Evolutionary conservation across 1,140 invertebrate species (phyloP).

Genomic region (Brevipalpus yothersi): DNA sequence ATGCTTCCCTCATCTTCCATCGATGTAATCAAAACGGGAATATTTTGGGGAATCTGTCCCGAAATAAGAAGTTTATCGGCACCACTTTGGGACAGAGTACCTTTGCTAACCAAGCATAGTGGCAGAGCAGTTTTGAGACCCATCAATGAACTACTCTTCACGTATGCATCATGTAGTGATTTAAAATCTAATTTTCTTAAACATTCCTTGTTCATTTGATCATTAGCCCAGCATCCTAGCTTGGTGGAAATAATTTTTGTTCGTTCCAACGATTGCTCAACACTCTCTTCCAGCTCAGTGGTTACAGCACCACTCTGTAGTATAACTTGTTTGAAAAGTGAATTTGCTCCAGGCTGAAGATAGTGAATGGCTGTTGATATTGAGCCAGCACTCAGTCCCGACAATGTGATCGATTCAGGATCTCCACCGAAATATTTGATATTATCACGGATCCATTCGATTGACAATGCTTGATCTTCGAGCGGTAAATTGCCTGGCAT

Average conservation of each 20-base stretch:
- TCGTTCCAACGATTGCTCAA: neutral
- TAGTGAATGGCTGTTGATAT: slow-evolving; percentile 25
- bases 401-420: slow-evolving; percentile 23
- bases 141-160: neutral
- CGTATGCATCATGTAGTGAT: neutral
- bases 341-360: slow-evolving; percentile 14
- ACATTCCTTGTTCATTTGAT: neutral
- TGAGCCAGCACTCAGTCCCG: slow-evolving; percentile 29
- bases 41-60: neutral
- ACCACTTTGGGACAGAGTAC: neutral
- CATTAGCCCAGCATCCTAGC: neutral
- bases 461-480: neutral
- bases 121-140: neutral
- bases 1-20: neutral
- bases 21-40: neutral
- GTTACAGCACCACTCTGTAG: neutral
- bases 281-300: neutral
- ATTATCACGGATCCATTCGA: neutral
- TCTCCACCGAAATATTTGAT: neutral
- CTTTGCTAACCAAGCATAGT: neutral
- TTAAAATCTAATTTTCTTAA: neutral
- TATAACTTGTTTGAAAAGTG: slow-evolving; percentile 18
- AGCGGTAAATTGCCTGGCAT: neutral
- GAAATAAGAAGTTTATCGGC: neutral
- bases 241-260: neutral